phyloP scores from a whole-genome alignment of 2,888 invertebrate species.

The Lepas anatifera region DNA sequence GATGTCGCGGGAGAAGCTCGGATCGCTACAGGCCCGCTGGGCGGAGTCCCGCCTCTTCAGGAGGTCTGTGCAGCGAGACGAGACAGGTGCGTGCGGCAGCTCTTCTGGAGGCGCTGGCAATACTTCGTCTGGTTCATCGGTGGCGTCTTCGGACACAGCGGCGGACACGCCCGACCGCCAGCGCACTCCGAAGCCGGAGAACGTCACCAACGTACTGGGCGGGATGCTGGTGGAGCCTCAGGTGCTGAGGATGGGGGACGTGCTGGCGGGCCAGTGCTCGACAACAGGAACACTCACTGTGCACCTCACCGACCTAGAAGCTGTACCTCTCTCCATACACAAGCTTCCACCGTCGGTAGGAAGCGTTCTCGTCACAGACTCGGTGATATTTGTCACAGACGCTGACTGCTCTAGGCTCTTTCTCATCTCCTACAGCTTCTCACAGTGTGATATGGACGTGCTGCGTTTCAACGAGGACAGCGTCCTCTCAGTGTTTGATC shows the following conservation, averaged over 20 bases:
- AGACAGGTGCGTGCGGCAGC: conserved; percentile 42
- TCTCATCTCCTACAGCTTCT: conserved; percentile 45
- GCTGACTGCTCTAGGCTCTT: conserved; percentile 38
- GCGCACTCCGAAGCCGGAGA: conserved; percentile 25
- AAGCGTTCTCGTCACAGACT: conserved; percentile 51
- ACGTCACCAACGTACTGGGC: conserved; percentile 31
- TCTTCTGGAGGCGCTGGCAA: too few relatives aligned
- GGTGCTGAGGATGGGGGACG: conserved; percentile 42
- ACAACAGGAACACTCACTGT: conserved; percentile 45
- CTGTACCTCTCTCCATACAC: conserved; percentile 53
- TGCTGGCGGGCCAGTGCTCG: conserved; percentile 46
- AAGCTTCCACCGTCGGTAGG: conserved; percentile 50
- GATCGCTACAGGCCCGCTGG: conserved; percentile 43
- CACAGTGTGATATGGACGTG: conserved; percentile 41
- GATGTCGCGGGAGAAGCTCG: conserved; percentile 53
- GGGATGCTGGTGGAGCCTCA: conserved; percentile 46
- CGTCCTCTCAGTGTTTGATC: background rate
- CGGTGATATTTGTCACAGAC: conserved; percentile 50
- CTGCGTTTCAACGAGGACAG: conserved; percentile 27
- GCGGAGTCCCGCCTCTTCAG: background rate
- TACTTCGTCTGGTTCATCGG: background rate
- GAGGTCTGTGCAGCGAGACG: conserved; percentile 30
- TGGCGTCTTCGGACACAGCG: background rate
- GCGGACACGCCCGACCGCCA: background rate
- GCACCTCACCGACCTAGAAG: conserved; percentile 50